Percentiles rank a stretch among this genome's conserved stretches.
These are phyloP conservation scores for Lepus timidus DNA, from an alignment of 2,113 vertebrate species.

Conservation along the genomic window DNA sequence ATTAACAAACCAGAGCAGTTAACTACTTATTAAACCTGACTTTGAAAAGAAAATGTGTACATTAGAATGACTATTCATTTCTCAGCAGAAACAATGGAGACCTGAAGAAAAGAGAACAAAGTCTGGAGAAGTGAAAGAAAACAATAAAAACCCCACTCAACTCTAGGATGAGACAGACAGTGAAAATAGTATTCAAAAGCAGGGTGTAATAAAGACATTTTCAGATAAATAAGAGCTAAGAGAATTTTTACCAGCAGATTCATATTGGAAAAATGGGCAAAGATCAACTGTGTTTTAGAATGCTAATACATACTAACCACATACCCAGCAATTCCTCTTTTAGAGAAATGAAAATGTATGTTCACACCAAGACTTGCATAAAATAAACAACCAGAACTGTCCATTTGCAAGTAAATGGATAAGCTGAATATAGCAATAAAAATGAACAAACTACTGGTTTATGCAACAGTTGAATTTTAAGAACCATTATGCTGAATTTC, in stretches of 20 bases:
- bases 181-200: slow-evolving; percentile 61
- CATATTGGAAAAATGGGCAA: slow-evolving; percentile 15
- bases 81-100: slow-evolving; percentile 48
- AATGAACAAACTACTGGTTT: slow-evolving; percentile 3
- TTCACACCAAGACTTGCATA: neutral
- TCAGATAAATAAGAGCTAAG: neutral
- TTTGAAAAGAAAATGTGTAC: neutral
- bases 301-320: neutral
- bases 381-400: neutral
- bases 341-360: slow-evolving; percentile 39
- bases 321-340: neutral
- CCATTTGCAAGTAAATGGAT: slow-evolving; percentile 17
- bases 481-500: slow-evolving; percentile 31
- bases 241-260: neutral
- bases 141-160: neutral
- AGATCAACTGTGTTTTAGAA: slow-evolving; percentile 45
- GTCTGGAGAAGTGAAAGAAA: neutral
- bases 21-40: neutral
- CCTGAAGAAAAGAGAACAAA: slow-evolving; percentile 13
- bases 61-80: slow-evolving; percentile 14
- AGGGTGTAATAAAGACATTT: slow-evolving; percentile 32
- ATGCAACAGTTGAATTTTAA: neutral
- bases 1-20: neutral
- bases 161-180: slow-evolving; percentile 27
- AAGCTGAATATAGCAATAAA: slow-evolving; percentile 16